Evolutionary conservation across 2,113 vertebrate species (phyloP), one percentile per base, ranked within the genome.

Genomic region (Scytalopus superciliaris): DNA sequence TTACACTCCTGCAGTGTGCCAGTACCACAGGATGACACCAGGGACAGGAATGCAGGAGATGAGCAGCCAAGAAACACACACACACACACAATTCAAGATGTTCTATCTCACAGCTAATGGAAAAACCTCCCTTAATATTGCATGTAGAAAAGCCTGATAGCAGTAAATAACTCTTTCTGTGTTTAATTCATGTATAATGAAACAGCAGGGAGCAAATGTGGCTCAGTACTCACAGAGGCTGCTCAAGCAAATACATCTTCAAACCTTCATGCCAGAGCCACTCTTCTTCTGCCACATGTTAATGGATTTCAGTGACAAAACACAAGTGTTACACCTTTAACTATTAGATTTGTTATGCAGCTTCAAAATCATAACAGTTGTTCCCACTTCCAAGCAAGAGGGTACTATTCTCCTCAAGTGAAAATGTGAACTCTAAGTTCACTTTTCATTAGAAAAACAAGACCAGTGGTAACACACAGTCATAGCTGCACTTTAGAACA

Each of bases 161-260:
- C 63, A 86, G 79, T 80, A 88, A 95, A 80, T 91, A 93, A 91
- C 47, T 72, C 79, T 31, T 69, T 23, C 59, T 47, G 28, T 15
- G 22, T 87, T 95, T 80, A 74, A 75, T 62, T 93, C 67, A 35
- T 49, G 59, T 60, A 81, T 70, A 93, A 96, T 78, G 82, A 52
- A 96, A 86, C 17, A 86, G 72, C 92, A 77, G 59, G 4, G 35
- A 84, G 81, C 31, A 62, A 83, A 66, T 30, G 40, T 0, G 1
- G 53, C 40, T 87, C 81, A 33, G 74, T 27, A 9, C 67, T 94
- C 74, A 31, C 25, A 39, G 28, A 84, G 44, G 89, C 59, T 73
- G 84, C 70, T 85, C 28, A 39, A 62, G 70, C 37, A 91, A 91
- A 94, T 67, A 62, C 30, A 42, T 82, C 81, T 89, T 33, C 9